Percentiles rank a stretch among this genome's conserved stretches.
These are phyloP conservation scores for Eupithecia insigniata DNA, from an alignment of 2,888 invertebrate species.

Conservation along the genomic window DNA sequence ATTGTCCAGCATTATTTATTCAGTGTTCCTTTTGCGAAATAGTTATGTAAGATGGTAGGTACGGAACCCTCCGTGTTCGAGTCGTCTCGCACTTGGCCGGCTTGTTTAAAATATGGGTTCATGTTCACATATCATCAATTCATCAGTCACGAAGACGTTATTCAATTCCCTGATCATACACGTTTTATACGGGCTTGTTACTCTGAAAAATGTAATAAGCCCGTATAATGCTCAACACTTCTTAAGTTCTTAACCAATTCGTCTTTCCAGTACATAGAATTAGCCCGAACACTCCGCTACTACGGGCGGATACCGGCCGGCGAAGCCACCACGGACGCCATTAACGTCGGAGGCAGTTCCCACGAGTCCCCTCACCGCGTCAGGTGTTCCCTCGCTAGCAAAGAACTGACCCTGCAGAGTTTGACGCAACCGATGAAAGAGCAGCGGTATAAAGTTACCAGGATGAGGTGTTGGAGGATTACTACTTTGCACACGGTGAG, in stretches of 20 bases:
- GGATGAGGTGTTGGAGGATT: constrained; percentile 99
- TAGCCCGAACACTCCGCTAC: constrained; percentile 92
- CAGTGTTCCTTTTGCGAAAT: no score
- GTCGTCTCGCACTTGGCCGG: no score
- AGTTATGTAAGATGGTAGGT: no score
- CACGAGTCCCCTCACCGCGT: constrained; percentile 60
- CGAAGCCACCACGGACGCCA: constrained; percentile 70
- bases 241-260: neutral
- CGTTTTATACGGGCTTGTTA: no score
- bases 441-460: constrained; percentile 95
- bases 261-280: constrained; percentile 90
- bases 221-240: no score
- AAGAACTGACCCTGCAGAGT: constrained; percentile 91
- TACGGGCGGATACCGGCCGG: constrained; percentile 92
- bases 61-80: no score
- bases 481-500: constrained; percentile 91
- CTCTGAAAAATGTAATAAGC: no score
- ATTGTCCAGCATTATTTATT: no score
- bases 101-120: no score
- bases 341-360: constrained; percentile 56
- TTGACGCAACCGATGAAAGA: constrained; percentile 88
- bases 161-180: no score
- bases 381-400: constrained; percentile 92
- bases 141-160: no score
- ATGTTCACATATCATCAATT: no score